phyloP scores from a whole-genome alignment of 2,888 invertebrate genomes.

The Cremastinae sp. region DNA sequence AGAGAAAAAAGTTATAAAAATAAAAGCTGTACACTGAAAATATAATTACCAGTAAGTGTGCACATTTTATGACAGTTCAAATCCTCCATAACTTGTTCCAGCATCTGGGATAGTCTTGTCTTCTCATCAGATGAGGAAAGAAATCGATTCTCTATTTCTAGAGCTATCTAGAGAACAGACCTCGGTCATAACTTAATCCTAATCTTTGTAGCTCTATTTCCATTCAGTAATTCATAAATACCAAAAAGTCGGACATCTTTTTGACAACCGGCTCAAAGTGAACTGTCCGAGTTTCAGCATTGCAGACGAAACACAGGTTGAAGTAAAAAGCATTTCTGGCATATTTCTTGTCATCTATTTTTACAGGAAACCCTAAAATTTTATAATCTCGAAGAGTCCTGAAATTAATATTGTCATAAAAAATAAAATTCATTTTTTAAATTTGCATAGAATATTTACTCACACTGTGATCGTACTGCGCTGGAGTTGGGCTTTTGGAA shows the following conservation, averaged over 20 bases:
- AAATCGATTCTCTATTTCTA: slow-evolving; percentile 93
- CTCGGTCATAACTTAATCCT: slow-evolving; percentile 30
- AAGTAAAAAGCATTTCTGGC: slow-evolving; percentile 96
- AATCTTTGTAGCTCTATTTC: neutral
- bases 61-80: slow-evolving; percentile 90
- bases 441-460: slow-evolving; percentile 76
- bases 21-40: neutral
- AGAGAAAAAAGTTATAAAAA: too few species aligned
- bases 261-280: slow-evolving; percentile 97
- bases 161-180: slow-evolving; percentile 83
- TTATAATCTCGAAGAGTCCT: slow-evolving; percentile 91
- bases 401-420: slow-evolving; percentile 60
- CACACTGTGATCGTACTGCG: slow-evolving; percentile 95
- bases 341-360: slow-evolving; percentile 93
- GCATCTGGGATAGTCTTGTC: slow-evolving; percentile 86
- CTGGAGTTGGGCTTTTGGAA: slow-evolving; percentile 95
- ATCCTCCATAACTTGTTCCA: slow-evolving; percentile 90
- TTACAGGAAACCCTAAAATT: slow-evolving; percentile 95
- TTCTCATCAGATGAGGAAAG: slow-evolving; percentile 89
- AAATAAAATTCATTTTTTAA: slow-evolving; percentile 15
- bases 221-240: slow-evolving; percentile 69
- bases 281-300: slow-evolving; percentile 92
- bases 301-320: slow-evolving; percentile 96
- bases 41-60: slow-evolving; percentile 85
- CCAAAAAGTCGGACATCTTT: slow-evolving; percentile 95